Evolutionary conservation across 2,113 vertebrate genomes (phyloP), one percentile per base, ranked within the genome.

Genomic region (Chaenogobius annularis): DNA sequence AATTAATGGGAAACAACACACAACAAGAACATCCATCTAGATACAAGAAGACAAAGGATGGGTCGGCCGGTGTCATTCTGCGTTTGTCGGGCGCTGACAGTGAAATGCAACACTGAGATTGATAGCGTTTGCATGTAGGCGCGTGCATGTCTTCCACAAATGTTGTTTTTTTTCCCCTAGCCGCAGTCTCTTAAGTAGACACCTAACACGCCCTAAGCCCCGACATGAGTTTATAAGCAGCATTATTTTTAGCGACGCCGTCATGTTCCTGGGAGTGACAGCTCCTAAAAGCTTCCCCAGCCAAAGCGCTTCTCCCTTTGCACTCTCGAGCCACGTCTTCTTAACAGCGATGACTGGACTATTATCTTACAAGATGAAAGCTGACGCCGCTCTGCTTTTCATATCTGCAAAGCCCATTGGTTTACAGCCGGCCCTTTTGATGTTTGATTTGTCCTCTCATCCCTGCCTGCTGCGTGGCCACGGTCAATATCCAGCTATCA

Each of bases 331-430:
- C 86, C 87, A 75, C 72, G 82, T 87, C 87, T 87, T 81, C 83
- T 87, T 83, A 82, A 86, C 83, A 71, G 83, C 71, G 54, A 78
- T 81, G 81, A 83, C 87, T 70, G 61, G 74, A 80, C 91, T 89
- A 91, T 90, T 87, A 87, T 90, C 78, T 92, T 90, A 88, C 91
- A 69, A 86, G 87, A 90, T 88, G 89, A 92, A 89, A 91, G 89
- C 80, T 66, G 83, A 88, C 79, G 48, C 71, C 9, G 81, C 55
- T 43, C 68, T 66, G 78, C 83, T 78, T 87, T 85, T 77, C 78
- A 76, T 88, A 88, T 78, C 79, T 86, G 80, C 86, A 81, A 79
- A 83, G 75, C 63, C 83, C 66, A 15, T 70, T 20, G 61, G 83
- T 88, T 85, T 61, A 74, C 54, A 56, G 82, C 65, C 47, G 22